Evolutionary conservation across 2,888 invertebrate species (phyloP).

Genomic region (Neoitamus cyanurus): DNA sequence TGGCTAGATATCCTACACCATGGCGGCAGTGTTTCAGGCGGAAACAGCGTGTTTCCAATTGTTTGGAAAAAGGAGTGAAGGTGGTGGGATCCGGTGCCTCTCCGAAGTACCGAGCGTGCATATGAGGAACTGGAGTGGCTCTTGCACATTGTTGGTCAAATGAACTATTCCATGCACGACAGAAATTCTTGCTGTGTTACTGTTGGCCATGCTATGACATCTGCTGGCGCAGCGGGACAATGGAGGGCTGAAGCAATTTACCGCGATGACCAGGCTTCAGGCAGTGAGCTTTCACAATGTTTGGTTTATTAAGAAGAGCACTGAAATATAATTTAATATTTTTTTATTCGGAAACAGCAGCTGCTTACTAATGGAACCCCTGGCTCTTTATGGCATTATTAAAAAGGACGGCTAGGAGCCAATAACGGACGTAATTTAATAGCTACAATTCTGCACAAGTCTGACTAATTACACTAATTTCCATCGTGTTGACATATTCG

Average conservation of each 20-base stretch:
- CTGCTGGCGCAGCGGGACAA: background rate
- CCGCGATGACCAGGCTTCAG: background rate
- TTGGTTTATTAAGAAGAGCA: slow-evolving; percentile 15
- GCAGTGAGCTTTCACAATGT: background rate
- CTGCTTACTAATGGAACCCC: background rate
- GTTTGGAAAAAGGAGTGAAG: background rate
- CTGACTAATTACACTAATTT: slow-evolving; percentile 5
- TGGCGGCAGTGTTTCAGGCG: background rate
- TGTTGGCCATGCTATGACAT: background rate
- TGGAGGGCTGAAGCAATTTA: background rate
- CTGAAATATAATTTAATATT: background rate
- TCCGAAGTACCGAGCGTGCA: background rate
- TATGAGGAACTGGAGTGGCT: background rate
- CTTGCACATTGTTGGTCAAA: background rate
- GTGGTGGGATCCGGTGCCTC: background rate
- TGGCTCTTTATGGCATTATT: background rate
- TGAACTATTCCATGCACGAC: slow-evolving; percentile 14
- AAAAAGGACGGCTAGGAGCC: background rate
- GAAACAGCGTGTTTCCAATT: background rate
- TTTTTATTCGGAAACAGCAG: background rate
- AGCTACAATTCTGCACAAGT: slow-evolving; percentile 1
- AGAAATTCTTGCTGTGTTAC: background rate
- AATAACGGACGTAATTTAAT: background rate
- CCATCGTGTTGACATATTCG: background rate
- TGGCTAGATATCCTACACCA: background rate